These are phyloP conservation scores for Trypoxylus dichotomus DNA, from an alignment of 1,140 invertebrate genomes.

Conservation along the genomic window DNA sequence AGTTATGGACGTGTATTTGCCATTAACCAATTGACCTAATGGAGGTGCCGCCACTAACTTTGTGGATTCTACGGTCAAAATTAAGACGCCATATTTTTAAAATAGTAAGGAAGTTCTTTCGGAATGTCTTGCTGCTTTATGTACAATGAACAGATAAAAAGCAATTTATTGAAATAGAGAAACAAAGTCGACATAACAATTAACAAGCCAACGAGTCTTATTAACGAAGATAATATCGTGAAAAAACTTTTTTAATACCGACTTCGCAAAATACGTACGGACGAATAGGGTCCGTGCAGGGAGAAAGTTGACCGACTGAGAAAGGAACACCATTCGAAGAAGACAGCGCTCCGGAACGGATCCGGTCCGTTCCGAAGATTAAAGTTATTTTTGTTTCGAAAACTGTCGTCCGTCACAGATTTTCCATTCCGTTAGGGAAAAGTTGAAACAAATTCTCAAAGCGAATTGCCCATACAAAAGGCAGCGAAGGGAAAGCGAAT, in stretches of 20 bases:
- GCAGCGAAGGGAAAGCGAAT: neutral
- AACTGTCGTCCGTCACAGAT: constrained; percentile 12
- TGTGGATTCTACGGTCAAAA: too few species aligned
- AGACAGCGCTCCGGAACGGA: neutral
- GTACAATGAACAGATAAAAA: neutral
- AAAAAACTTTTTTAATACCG: constrained; percentile 20
- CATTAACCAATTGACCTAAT: too few species aligned
- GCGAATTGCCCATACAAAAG: neutral
- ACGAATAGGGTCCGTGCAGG: neutral
- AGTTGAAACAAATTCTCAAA: constrained; percentile 8
- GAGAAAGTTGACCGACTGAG: neutral
- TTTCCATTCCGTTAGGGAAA: constrained; percentile 4
- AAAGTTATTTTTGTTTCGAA: constrained; percentile 19
- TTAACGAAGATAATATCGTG: neutral
- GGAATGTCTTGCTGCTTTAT: too few species aligned
- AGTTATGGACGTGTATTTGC: too few species aligned
- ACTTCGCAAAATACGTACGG: neutral
- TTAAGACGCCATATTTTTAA: too few species aligned
- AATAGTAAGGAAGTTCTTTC: too few species aligned
- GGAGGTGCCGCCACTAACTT: too few species aligned
- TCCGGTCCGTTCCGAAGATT: constrained; percentile 5
- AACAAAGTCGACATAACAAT: neutral
- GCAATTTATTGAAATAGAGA: neutral
- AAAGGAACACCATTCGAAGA: neutral
- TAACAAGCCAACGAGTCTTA: constrained; percentile 1